These are phyloP conservation scores for Xanthia icteritia DNA, from an alignment of 2,888 invertebrate genomes.

Conservation along the genomic window DNA sequence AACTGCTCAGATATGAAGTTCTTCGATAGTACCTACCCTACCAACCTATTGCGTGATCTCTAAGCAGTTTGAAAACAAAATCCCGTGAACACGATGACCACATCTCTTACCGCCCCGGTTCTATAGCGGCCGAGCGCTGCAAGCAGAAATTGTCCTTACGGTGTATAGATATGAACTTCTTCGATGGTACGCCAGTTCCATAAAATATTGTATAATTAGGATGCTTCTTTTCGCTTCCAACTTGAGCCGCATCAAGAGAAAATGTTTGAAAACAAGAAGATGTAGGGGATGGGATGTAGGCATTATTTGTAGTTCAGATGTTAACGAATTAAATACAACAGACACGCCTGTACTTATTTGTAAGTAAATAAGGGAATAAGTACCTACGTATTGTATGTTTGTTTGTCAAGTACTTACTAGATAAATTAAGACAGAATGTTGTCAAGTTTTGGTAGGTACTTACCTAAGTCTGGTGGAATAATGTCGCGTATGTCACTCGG, in stretches of 20 bases:
- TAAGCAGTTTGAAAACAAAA: too few species aligned
- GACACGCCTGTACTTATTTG: constrained; percentile 9
- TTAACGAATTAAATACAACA: constrained; percentile 43
- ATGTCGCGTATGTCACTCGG: neutral
- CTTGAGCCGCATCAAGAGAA: constrained; percentile 4
- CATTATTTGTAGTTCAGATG: constrained; percentile 47
- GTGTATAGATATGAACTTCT: too few species aligned
- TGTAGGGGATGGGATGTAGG: too few species aligned
- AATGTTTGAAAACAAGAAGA: constrained; percentile 30
- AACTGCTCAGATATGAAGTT: too few species aligned
- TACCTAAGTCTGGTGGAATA: neutral
- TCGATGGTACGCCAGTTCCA: neutral
- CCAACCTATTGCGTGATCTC: too few species aligned
- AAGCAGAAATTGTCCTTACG: too few species aligned
- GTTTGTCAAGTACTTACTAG: neutral
- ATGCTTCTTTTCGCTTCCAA: neutral
- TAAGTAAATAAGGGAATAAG: constrained; percentile 37
- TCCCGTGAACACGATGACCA: too few species aligned
- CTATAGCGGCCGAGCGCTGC: too few species aligned
- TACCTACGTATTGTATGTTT: neutral
- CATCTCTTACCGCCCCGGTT: too few species aligned
- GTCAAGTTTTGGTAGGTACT: neutral
- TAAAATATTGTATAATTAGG: neutral
- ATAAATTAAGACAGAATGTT: constrained; percentile 7
- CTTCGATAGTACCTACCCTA: too few species aligned